These are phyloP conservation scores for Oscheius sp. DNA, from an alignment of 2,888 invertebrate genomes.

Conservation along the genomic window DNA sequence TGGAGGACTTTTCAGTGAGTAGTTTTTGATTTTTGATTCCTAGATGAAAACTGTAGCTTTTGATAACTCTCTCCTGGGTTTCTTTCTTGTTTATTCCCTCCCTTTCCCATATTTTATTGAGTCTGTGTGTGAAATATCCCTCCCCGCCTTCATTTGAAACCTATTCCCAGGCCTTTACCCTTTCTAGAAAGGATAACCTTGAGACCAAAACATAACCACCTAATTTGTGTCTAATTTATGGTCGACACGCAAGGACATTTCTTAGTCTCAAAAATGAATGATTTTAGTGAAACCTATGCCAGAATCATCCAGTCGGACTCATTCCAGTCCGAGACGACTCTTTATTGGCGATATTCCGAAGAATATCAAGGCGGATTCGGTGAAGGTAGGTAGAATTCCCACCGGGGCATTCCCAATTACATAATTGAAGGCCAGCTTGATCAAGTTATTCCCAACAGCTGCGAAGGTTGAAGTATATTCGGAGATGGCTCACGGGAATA, in stretches of 20 bases:
- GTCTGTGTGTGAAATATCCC: too few relatives aligned
- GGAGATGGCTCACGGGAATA: background rate
- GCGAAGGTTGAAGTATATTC: conserved; percentile 22
- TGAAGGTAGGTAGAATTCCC: background rate
- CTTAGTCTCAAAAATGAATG: background rate
- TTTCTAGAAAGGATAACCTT: too few relatives aligned
- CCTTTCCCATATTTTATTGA: too few relatives aligned
- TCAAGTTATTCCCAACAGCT: conserved; percentile 14
- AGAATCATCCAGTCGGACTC: background rate
- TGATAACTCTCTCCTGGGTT: background rate
- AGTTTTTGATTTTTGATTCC: background rate
- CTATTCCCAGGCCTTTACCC: too few relatives aligned
- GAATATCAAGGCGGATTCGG: conserved; percentile 3
- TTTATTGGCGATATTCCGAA: conserved; percentile 30
- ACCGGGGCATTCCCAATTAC: background rate
- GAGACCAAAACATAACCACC: background rate
- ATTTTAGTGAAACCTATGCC: background rate
- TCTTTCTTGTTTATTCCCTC: too few relatives aligned
- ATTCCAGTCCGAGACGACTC: background rate
- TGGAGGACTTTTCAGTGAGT: conserved; percentile 11
- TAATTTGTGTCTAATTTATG: background rate
- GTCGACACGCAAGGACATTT: background rate
- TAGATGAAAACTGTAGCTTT: background rate
- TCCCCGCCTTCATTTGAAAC: too few relatives aligned
- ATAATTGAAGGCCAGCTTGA: background rate